Evolutionary conservation across 2,113 vertebrate genomes (phyloP).

Genomic region (Eulacestoma nigropectus): DNA sequence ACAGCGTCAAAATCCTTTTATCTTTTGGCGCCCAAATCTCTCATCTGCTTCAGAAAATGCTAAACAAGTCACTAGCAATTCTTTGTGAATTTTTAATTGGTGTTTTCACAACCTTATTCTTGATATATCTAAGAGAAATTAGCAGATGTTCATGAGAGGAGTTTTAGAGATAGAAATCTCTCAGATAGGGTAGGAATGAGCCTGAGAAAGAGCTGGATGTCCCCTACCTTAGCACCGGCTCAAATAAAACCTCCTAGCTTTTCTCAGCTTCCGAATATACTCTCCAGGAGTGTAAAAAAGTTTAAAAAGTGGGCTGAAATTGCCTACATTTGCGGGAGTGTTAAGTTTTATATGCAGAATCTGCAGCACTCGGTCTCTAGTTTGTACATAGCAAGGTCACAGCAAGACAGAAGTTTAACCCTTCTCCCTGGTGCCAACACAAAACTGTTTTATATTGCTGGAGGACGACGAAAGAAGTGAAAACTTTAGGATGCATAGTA

Average conservation of each 20-base stretch:
- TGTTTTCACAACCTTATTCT: slow-evolving; percentile 60
- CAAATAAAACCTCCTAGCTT: not conserved
- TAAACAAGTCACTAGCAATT: slow-evolving; percentile 48
- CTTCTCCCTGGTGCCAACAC: not conserved
- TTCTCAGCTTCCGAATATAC: not conserved
- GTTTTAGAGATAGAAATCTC: not conserved
- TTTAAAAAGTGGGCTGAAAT: not conserved
- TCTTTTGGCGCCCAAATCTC: slow-evolving; percentile 64
- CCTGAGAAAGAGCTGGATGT: not conserved
- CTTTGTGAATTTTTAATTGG: slow-evolving; percentile 66
- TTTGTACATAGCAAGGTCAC: not conserved
- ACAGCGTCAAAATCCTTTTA: slow-evolving; percentile 64
- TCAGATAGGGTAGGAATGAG: not conserved
- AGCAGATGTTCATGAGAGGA: slow-evolving; percentile 40
- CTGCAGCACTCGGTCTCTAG: not conserved
- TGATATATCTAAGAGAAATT: slow-evolving; percentile 39
- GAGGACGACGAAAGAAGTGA: not conserved
- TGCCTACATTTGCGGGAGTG: not conserved
- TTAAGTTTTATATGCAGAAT: not conserved
- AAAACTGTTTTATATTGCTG: not conserved
- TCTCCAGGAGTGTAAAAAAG: not conserved
- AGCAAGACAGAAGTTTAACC: not conserved
- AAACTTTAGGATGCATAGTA: not conserved
- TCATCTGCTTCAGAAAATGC: slow-evolving; percentile 48
- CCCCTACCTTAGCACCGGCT: not conserved